Percentiles rank a stretch among this genome's conserved stretches.
phyloP scores from a whole-genome alignment of 2,797 vertebrate species.

The Mustela erminea region DNA sequence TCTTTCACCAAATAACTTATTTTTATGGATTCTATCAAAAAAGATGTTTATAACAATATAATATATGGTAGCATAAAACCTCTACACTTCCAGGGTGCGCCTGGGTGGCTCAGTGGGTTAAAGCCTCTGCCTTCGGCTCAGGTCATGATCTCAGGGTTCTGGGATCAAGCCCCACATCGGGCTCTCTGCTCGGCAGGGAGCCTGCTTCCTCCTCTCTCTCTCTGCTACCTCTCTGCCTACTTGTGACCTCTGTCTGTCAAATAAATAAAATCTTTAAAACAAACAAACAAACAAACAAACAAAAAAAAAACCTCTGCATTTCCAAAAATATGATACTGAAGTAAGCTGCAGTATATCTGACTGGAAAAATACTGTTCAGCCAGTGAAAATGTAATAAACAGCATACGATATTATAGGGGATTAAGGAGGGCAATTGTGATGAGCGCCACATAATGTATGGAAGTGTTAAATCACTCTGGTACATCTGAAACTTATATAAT shows the following conservation, averaged over 20 bases:
- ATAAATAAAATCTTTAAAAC: no score
- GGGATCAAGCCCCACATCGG: no score
- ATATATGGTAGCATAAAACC: not conserved
- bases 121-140: no score
- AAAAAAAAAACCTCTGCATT: not conserved
- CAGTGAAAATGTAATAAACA: conserved; percentile 29
- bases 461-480: not conserved
- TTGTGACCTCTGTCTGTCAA: no score
- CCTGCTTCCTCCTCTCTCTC: no score
- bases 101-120: no score
- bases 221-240: no score
- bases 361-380: not conserved
- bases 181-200: no score
- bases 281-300: no score
- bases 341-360: not conserved
- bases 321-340: conserved; percentile 27
- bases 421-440: not conserved
- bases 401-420: not conserved
- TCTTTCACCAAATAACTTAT: conserved; percentile 11
- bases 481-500: not conserved
- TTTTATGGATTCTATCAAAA: not conserved
- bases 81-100: not conserved
- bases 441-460: not conserved
- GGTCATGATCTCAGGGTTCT: no score
- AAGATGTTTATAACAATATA: not conserved